Evolutionary conservation across 2,113 vertebrate species (phyloP).

Genomic region (Pogona vitticeps): DNA sequence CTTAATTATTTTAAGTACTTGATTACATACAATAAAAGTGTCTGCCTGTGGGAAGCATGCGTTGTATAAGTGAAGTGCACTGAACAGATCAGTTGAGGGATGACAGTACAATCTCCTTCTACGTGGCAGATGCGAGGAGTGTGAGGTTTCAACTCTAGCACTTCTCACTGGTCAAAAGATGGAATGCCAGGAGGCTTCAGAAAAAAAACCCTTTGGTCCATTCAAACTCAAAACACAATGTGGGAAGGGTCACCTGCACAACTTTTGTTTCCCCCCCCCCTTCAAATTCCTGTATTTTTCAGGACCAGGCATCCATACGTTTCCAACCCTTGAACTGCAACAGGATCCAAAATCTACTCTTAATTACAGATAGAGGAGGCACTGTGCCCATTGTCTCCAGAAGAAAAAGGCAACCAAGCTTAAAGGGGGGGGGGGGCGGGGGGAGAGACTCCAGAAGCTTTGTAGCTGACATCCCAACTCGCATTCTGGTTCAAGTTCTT

Average conservation of each 20-base stretch:
- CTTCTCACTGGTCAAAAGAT: constrained; percentile 34
- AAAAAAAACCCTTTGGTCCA: constrained; percentile 31
- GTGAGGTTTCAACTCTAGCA: constrained; percentile 19
- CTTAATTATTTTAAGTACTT: constrained; percentile 4
- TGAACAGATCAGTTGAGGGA: constrained; percentile 54
- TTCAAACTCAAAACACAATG: background rate
- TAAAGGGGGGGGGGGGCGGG: too few relatives aligned
- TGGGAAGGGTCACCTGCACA: background rate
- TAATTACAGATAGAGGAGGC: constrained; percentile 55
- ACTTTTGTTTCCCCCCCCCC: background rate
- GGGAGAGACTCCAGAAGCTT: constrained; percentile 23
- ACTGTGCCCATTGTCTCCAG: constrained; percentile 47
- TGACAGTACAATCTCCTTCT: constrained; percentile 62
- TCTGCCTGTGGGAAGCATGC: constrained; percentile 60
- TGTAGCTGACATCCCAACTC: constrained; percentile 39
- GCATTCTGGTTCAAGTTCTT: background rate
- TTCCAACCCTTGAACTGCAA: too few relatives aligned
- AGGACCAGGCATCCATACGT: constrained; percentile 32
- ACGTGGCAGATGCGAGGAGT: constrained; percentile 50
- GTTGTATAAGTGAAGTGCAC: constrained; percentile 39
- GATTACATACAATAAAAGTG: constrained; percentile 7
- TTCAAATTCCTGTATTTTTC: background rate
- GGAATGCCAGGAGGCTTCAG: constrained; percentile 35
- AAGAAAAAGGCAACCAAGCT: constrained; percentile 50
- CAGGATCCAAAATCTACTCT: constrained; percentile 71